A percentile compares a stretch with the other conserved stretches of the same genome.
phyloP scores from a whole-genome alignment of 2,888 invertebrate genomes.

The Drosophila suboccidentalis region DNA sequence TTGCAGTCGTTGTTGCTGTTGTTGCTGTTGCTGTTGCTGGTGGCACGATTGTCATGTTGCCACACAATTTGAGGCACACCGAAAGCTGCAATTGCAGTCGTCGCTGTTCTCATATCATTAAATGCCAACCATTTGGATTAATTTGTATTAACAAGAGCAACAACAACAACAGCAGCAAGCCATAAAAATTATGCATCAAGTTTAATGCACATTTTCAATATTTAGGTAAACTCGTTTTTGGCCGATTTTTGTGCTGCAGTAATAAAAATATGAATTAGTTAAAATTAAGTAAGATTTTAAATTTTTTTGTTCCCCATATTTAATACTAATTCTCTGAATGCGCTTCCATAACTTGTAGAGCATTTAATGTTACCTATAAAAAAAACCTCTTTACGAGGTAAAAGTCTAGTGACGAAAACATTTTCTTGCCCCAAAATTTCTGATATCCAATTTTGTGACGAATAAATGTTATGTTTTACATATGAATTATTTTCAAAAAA shows the following conservation, averaged over 20 bases:
- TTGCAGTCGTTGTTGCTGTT: neutral
- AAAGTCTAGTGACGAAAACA: too few species aligned
- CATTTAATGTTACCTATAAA: neutral
- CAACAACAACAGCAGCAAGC: too few species aligned
- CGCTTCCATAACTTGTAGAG: too few species aligned
- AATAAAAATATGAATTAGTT: neutral
- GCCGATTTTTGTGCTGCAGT: neutral
- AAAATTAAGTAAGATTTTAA: neutral
- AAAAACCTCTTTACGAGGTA: too few species aligned
- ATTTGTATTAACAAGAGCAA: constrained; percentile 43
- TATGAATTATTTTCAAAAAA: too few species aligned
- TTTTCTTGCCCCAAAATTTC: too few species aligned
- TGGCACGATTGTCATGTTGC: constrained; percentile 50
- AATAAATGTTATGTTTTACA: too few species aligned
- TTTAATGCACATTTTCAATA: neutral
- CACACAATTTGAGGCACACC: constrained; percentile 60
- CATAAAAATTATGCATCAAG: constrained; percentile 10
- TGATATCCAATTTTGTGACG: too few species aligned
- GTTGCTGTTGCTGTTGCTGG: neutral
- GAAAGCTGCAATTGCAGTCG: constrained; percentile 46
- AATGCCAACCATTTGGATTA: constrained; percentile 34
- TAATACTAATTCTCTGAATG: too few species aligned
- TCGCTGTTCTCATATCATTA: constrained; percentile 49
- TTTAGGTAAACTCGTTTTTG: neutral
- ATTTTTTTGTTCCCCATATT: neutral